Conservation (phyloP, 2,113 vertebrate genomes). For the Nymphicus hollandicus region DNA sequence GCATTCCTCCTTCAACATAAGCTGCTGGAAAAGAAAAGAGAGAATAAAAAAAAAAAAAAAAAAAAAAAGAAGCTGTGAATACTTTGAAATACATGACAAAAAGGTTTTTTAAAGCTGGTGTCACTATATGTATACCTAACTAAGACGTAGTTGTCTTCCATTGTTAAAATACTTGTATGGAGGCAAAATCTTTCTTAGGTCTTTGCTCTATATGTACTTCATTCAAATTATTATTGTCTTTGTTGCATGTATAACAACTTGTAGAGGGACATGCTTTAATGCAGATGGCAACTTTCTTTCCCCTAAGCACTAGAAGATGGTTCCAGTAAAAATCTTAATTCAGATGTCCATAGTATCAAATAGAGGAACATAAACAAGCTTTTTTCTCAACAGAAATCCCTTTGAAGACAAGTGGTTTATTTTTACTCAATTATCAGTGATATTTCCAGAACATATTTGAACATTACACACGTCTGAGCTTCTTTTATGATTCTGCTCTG, state of each 20-base stretch:
- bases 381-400: neutral
- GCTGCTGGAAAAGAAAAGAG: neutral
- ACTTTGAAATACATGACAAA: neutral
- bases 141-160: neutral
- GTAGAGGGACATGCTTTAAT: neutral
- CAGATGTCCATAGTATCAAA: neutral
- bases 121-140: neutral
- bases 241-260: neutral
- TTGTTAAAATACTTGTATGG: neutral
- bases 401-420: neutral
- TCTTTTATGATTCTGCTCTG: neutral
- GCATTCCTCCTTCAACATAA: neutral
- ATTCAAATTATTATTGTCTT: neutral
- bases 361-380: neutral
- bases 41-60: neutral
- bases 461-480: neutral
- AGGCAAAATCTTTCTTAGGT: neutral
- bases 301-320: neutral
- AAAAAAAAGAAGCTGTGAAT: neutral
- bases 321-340: conserved; percentile 1
- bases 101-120: neutral
- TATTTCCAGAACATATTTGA: neutral
- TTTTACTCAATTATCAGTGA: neutral
- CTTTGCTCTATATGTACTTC: neutral
- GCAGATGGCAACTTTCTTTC: neutral